Percentiles rank a stretch among this genome's conserved stretches.
These are phyloP conservation scores for Saccostrea cuccullata DNA, from an alignment of 1,140 invertebrate species.

Conservation along the genomic window DNA sequence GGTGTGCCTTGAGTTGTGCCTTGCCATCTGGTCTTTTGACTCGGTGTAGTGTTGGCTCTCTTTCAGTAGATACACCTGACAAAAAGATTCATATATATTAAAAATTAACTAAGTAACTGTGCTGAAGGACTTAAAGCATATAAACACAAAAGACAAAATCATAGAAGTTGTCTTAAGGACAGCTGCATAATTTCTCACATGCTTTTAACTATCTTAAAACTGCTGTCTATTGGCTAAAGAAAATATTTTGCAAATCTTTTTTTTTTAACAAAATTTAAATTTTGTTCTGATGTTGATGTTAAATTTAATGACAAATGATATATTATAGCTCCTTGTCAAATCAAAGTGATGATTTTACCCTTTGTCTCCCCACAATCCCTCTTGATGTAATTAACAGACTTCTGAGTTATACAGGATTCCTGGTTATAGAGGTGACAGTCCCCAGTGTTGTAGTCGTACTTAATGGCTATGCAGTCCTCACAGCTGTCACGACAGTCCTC, in stretches of 20 bases:
- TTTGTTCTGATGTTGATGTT: no score
- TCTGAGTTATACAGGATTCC: conserved; percentile 46
- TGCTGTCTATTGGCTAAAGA: no score
- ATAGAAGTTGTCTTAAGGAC: no score
- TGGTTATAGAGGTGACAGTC: conserved; percentile 46
- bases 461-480: conserved; percentile 47
- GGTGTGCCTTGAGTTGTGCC: background rate
- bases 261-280: no score
- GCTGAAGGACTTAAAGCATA: no score
- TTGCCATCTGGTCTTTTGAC: background rate
- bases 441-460: conserved; percentile 45
- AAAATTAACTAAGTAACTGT: no score
- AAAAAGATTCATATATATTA: background rate
- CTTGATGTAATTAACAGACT: conserved; percentile 51
- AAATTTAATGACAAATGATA: background rate
- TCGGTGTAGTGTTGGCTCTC: background rate
- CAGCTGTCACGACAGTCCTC: conserved; percentile 50
- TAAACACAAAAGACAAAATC: no score
- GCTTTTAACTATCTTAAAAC: no score
- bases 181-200: no score
- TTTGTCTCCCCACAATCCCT: conserved; percentile 32
- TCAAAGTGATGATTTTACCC: background rate
- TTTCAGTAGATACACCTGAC: background rate
- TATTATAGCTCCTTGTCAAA: background rate
- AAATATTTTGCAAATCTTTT: no score